Base-by-base conservation (phyloP, 2,888 invertebrate genomes). In the Pediacus dermestoides region DNA sequence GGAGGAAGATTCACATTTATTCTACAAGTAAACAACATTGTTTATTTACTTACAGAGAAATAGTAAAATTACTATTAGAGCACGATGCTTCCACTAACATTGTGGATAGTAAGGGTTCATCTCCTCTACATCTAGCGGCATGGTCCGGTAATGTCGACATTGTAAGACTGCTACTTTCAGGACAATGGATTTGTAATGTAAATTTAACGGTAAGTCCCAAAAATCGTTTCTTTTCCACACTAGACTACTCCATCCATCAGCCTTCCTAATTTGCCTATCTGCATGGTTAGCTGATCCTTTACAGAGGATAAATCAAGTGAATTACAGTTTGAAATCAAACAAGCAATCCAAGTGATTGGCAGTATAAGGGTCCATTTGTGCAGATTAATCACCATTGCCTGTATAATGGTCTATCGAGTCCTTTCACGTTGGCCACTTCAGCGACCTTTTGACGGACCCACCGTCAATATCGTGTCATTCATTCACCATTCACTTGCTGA, bases 141-240 rank as follows among this genome's bases (percentile, higher is more conserved):
- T 95, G 93, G 92, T 88, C 88, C 35, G 95, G 95, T 10, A 86
- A 92, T 68, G 80, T 85, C 25, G 88, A 90, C 48, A 88, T 94
- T 52, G 93, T 94, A 45, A 76, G 82, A 49, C 76, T 90, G 70
- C 78, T 95, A 46, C 77, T 95, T 38, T 82, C 80, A 26, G 85
- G 85, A 39, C 87, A 85, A 46, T 84, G 86, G 7, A 81, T 86
- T 41, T 87, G 88, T 58, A 87, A 87, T 67, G 85, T 91, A 58
- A 89, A 92, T 70, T 79, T 85, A 66, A 76, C 82, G 79, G 88
- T 90, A 69, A 77, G 80, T 66, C 33, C n/a, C n/a, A n/a, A n/a
- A n/a, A n/a, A n/a, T n/a, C n/a, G n/a, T n/a, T n/a, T n/a, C n/a
- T n/a, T n/a, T n/a, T n/a, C n/a, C n/a, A n/a, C n/a, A n/a, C n/a